Evolutionary conservation across 2,888 invertebrate genomes (phyloP).

Genomic region (Idaea aversata): DNA sequence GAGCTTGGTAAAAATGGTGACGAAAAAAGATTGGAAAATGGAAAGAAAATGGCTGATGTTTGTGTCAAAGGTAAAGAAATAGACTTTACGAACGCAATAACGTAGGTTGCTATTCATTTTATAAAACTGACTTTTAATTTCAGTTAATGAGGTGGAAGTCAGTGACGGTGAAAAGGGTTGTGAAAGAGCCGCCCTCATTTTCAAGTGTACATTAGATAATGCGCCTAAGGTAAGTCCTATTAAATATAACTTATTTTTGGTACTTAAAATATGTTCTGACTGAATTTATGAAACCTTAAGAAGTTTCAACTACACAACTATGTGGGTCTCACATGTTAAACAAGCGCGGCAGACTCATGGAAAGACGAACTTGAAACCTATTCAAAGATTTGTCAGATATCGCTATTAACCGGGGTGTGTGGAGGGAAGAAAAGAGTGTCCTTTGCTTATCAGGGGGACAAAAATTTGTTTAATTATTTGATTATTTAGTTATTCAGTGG

Average conservation of each 20-base stretch:
- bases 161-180: constrained; percentile 66
- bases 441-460: too few species aligned
- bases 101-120: neutral
- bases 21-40: constrained; percentile 54
- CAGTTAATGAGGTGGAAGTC: constrained; percentile 59
- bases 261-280: too few species aligned
- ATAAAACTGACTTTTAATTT: constrained; percentile 25
- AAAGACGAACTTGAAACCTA: too few species aligned
- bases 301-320: too few species aligned
- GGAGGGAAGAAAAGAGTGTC: too few species aligned
- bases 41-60: constrained; percentile 54
- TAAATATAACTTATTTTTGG: neutral
- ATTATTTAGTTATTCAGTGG: too few species aligned
- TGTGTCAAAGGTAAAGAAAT: constrained; percentile 53
- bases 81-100: neutral
- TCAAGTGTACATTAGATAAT: constrained; percentile 58
- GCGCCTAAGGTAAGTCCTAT: constrained; percentile 54
- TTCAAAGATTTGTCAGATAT: too few species aligned
- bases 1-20: constrained; percentile 57
- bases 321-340: too few species aligned
- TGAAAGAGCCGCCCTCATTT: constrained; percentile 61
- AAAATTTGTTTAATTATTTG: too few species aligned
- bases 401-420: too few species aligned
- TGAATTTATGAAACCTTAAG: too few species aligned
- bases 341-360: too few species aligned